These are phyloP conservation scores for Megalops cyprinoides DNA, from an alignment of 2,797 vertebrate species.

Conservation along the genomic window DNA sequence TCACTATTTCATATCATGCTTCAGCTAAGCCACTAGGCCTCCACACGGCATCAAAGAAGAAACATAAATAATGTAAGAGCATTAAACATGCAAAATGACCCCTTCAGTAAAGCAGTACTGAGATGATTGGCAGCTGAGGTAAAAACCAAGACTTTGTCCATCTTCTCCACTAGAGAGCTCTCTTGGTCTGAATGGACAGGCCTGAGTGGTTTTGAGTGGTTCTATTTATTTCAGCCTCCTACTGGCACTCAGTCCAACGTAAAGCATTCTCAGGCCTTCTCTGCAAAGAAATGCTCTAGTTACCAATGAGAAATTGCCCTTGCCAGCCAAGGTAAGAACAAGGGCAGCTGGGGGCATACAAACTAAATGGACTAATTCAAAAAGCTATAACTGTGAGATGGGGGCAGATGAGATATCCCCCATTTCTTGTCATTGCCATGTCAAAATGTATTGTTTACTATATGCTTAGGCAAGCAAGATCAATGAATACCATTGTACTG, in stretches of 20 bases:
- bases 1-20: neutral
- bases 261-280: neutral
- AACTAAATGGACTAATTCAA: neutral
- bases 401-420: neutral
- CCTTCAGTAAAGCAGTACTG: no score
- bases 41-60: neutral
- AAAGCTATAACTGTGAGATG: neutral
- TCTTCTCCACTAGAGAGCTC: neutral
- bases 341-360: neutral
- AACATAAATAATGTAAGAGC: neutral
- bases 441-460: neutral
- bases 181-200: neutral
- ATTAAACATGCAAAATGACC: neutral
- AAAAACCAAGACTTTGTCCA: neutral
- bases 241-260: neutral
- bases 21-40: neutral
- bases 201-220: neutral
- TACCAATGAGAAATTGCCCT: neutral
- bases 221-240: neutral
- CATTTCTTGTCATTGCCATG: slow-evolving; percentile 3
- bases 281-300: neutral
- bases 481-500: neutral
- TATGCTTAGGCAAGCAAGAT: neutral
- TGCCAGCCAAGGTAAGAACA: slow-evolving; percentile 12
- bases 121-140: neutral